Evolutionary conservation across 1,140 invertebrate genomes (phyloP).

Genomic region (Drosophila hydei): DNA sequence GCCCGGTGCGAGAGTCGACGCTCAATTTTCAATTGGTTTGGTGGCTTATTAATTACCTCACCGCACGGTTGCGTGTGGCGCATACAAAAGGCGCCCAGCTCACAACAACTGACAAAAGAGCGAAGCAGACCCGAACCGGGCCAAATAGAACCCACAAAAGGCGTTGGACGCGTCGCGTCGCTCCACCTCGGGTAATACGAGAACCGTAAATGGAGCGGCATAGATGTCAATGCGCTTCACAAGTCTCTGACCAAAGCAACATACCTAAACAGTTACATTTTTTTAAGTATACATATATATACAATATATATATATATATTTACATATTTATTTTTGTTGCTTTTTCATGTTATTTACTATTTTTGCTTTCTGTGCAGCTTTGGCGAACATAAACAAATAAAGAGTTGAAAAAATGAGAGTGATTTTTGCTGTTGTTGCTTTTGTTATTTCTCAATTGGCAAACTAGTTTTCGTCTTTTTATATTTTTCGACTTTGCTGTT

Average conservation of each 20-base stretch:
- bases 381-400: constrained; percentile 61
- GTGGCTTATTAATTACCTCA: constrained; percentile 80
- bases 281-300: too few species aligned
- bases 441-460: constrained; percentile 50
- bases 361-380: constrained; percentile 45
- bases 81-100: constrained; percentile 66
- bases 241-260: constrained; percentile 27
- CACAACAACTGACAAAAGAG: constrained; percentile 1
- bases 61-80: constrained; percentile 70
- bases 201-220: constrained; percentile 74
- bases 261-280: constrained; percentile 40
- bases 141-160: constrained; percentile 73
- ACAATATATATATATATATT: too few species aligned
- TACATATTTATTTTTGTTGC: constrained; percentile 23
- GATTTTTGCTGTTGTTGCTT: constrained; percentile 50
- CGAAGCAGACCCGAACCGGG: constrained; percentile 17
- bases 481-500: constrained; percentile 29
- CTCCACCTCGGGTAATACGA: constrained; percentile 57
- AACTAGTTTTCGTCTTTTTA: constrained; percentile 58
- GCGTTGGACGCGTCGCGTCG: constrained; percentile 52
- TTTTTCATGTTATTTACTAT: constrained; percentile 32
- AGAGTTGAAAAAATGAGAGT: constrained; percentile 72
- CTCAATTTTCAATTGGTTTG: constrained; percentile 70
- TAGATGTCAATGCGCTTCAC: constrained; percentile 68
- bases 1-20: constrained; percentile 60